Base-by-base conservation (phyloP, 30 jellyfish, hydroid and myxozoan species). In the Catostylus mosaicus region DNA sequence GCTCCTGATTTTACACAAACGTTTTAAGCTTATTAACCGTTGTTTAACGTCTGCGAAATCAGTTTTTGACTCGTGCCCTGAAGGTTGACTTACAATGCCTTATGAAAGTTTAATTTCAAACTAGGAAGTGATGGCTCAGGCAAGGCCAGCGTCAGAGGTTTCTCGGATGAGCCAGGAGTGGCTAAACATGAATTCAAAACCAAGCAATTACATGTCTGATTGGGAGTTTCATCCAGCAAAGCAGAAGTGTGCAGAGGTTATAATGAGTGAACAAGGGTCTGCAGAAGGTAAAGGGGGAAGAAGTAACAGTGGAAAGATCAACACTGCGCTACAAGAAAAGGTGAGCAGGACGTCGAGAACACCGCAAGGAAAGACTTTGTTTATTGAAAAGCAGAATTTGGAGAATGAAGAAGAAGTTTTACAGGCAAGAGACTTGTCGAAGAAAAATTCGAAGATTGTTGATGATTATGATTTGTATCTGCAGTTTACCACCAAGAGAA, bases 401-500 rank as follows among this genome's bases (percentile, higher is more conserved):
- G 71, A 26, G 8, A 7, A 23, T 3, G 38, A 59, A 3, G 38
- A 27, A 27, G 38, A 59, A 24, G 19, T 24, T 6, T 22, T 37
- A 23, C 3, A 59, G 2, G 11, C 38, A 6, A 27, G 26, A 59
- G 40, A 59, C 5, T 4, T n/a, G 4, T 22, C 30, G 8, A 22
- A 24, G 10, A 24, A 59, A 20, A 59, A 26, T 27, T 26, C 10
- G 19, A 59, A 59, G 71, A 6, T 59, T 23, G 71, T 18, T 7
- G 38, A 59, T 59, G 38, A 23, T 27, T 23, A 7, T 59, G 71
- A 59, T 22, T 4, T 59, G 11, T 37, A 19, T 12, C 57, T 60
- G 8, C 50, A 70, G 64, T 62, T 82, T 30, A 61, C 63, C 12
- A 61, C 92, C 59, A 57, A 82, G 29, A 35, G 56, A 27, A 82